Base-by-base conservation (phyloP, 2,888 invertebrate species). In the Amorpha juglandis region DNA sequence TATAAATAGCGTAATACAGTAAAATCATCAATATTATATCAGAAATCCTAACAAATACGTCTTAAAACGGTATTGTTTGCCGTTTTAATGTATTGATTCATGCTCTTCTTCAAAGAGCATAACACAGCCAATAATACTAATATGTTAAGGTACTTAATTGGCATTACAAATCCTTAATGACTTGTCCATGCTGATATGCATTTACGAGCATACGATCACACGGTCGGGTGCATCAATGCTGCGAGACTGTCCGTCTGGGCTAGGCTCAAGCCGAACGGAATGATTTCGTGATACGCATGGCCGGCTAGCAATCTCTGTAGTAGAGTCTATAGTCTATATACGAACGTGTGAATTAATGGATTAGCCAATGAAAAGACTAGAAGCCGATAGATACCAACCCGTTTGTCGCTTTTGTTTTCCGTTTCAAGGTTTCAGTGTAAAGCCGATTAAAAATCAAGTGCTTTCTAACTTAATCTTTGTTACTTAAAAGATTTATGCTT, bases 261-360 rank as follows among this genome's bases (percentile, higher is more conserved):
- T 66, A 1, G 66, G 69, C 68, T 66, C 74, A 75, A 80, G 72
- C 75, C 76, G 71, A 69, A 70, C 68, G 82, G 80, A 81, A 83
- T 80, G 77, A 79, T 81, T 78, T 70, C 73, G 74, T 75, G 77
- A 78, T 70, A 68, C 69, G 77, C 81, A 71, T 78, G 75, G 71
- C 42, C 71, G 74, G 27, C n/a, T 12, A 42, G 12, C 16, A n/a
- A 55, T 58, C 58, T 50, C 50, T 50, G 19, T 19, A 50, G 19
- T 19, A 45, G 38, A 48, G 35, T 38, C 35, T 55, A 53, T 33
- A 55, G 58, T 42, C 58, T 58, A 38, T 42, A 12, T 16, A 12
- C 19, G 11, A 42, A 38, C 33, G 52, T 52, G 58, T 42, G 58
- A 58, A 58, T 38, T 55, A 35, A 38, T 42, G 19, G 58, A 58